phyloP scores from a whole-genome alignment of 2,797 vertebrate species.

The Typhlichthys eigenmanni region DNA sequence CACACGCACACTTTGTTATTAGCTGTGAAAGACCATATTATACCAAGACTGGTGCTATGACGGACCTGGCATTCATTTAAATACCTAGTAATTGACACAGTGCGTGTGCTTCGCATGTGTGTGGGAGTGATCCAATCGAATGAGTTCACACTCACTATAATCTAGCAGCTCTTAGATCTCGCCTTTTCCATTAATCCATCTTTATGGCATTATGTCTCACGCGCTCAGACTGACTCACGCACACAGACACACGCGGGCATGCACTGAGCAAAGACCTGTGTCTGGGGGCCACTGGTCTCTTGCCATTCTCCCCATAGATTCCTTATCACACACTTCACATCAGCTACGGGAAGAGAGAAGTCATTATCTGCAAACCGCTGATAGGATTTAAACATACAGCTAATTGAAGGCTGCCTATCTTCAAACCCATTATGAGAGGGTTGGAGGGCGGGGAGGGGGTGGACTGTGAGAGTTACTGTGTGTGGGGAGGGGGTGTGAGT shows the following conservation, averaged over 20 bases:
- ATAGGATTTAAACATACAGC: slow-evolving; percentile 41
- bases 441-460: slow-evolving; percentile 11
- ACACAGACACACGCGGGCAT: slow-evolving; percentile 8
- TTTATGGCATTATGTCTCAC: slow-evolving; percentile 48
- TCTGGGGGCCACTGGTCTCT: slow-evolving; percentile 47
- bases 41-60: slow-evolving; percentile 16
- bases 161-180: slow-evolving; percentile 65
- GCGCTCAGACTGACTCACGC: slow-evolving; percentile 15
- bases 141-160: slow-evolving; percentile 70
- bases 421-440: slow-evolving; percentile 33
- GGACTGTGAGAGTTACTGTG: slow-evolving; percentile 14
- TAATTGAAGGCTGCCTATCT: slow-evolving; percentile 69
- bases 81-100: slow-evolving; percentile 17
- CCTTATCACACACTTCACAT: slow-evolving; percentile 51
- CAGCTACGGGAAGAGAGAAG: slow-evolving; percentile 37
- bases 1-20: slow-evolving; percentile 38
- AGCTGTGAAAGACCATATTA: slow-evolving; percentile 27
- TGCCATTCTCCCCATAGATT: slow-evolving; percentile 44
- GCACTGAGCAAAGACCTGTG: slow-evolving; percentile 5
- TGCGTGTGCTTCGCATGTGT: not conserved
- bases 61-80: not conserved
- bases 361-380: slow-evolving; percentile 57
- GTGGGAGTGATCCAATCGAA: slow-evolving; percentile 43
- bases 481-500: not conserved
- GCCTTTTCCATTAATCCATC: slow-evolving; percentile 67